A percentile compares a stretch with the other conserved stretches of the same genome.
Evolutionary conservation across 1,140 invertebrate species (phyloP).

Genomic region (Probaryconus sp.): DNA sequence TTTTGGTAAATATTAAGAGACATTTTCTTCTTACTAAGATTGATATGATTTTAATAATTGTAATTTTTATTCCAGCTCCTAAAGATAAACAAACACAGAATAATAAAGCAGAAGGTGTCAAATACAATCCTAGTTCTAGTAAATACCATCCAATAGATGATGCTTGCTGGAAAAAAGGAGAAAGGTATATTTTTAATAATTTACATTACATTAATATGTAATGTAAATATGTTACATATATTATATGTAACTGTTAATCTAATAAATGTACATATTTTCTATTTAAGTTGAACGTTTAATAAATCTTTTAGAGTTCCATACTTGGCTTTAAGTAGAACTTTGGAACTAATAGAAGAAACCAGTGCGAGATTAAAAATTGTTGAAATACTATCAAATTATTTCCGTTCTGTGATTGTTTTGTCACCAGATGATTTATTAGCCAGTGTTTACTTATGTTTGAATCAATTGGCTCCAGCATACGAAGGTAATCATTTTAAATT

Average conservation of each 20-base stretch:
- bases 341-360: constrained; percentile 94
- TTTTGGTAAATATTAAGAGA: constrained; percentile 51
- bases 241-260: no score
- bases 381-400: constrained; percentile 95
- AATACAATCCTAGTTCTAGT: constrained; percentile 86
- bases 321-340: constrained; percentile 92
- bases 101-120: constrained; percentile 32
- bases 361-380: constrained; percentile 95
- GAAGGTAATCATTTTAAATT: constrained; percentile 80
- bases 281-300: no score
- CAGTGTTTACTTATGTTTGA: constrained; percentile 96
- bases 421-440: constrained; percentile 92
- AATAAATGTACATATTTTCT: no score
- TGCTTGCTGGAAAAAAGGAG: constrained; percentile 77
- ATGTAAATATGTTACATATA: no score
- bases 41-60: background rate
- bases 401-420: constrained; percentile 93
- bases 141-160: constrained; percentile 95
- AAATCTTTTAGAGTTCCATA: constrained; percentile 90
- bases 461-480: constrained; percentile 96
- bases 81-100: constrained; percentile 56
- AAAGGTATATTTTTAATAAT: constrained; percentile 44
- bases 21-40: background rate
- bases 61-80: constrained; percentile 33
- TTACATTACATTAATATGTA: no score